Conservation (phyloP, 64 coral and sea anemone genomes). For the Anthopleura sola region DNA sequence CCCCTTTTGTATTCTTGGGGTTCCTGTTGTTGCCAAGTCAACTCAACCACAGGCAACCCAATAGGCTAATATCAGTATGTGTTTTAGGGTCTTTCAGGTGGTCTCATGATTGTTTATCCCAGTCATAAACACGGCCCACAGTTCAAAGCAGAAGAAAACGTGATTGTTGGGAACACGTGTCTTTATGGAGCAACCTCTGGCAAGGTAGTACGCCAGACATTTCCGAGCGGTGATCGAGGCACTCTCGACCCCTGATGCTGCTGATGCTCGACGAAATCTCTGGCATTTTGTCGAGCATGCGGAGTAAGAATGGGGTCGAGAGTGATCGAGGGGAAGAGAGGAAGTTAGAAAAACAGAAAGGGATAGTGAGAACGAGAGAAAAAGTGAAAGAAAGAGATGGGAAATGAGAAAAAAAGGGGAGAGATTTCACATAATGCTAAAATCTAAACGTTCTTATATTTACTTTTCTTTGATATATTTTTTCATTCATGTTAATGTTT, state of each 20-base stretch:
- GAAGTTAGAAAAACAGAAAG: no score
- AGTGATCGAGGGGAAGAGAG: no score
- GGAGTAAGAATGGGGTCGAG: no score
- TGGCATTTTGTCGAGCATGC: not conserved
- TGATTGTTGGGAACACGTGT: slow-evolving; percentile 89
- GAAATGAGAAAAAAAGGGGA: no score
- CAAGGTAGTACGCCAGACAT: slow-evolving; percentile 76
- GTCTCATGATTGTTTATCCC: slow-evolving; percentile 78
- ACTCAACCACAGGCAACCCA: not conserved
- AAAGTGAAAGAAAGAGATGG: no score
- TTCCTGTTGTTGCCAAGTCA: not conserved
- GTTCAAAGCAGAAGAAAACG: slow-evolving; percentile 87
- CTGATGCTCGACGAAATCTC: no score
- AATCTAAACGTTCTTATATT: no score
- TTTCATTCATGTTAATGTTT: not conserved
- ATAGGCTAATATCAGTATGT: not conserved
- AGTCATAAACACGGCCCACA: slow-evolving; percentile 58
- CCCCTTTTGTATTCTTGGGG: no score
- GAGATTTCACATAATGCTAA: no score
- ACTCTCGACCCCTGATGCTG: no score
- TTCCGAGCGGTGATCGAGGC: no score
- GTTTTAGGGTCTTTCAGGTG: slow-evolving; percentile 84
- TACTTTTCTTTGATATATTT: not conserved
- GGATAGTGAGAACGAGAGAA: no score
- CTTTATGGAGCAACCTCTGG: slow-evolving; percentile 94